Evolutionary conservation across 2,888 invertebrate genomes (phyloP).

Genomic region (Patella depressa): DNA sequence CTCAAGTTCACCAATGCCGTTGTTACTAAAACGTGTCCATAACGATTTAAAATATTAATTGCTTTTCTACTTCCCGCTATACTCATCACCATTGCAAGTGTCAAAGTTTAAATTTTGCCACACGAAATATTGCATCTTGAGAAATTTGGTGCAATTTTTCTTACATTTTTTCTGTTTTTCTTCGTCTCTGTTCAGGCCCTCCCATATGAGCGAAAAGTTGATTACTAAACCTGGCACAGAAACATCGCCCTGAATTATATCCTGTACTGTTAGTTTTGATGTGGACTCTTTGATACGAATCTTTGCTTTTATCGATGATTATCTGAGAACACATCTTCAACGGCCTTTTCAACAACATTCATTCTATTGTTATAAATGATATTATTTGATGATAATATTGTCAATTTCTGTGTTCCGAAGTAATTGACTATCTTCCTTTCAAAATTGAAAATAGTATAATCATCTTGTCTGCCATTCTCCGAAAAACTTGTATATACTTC

Average conservation of each 20-base stretch:
- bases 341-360: not conserved
- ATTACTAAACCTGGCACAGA: not conserved
- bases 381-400: not conserved
- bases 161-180: not conserved
- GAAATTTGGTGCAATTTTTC: not conserved
- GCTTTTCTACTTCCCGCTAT: constrained; percentile 27
- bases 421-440: too few species aligned
- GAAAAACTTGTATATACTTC: too few species aligned
- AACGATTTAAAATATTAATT: constrained; percentile 30
- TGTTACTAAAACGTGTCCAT: constrained; percentile 29
- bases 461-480: too few species aligned
- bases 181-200: not conserved
- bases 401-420: too few species aligned
- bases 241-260: too few species aligned
- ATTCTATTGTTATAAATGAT: not conserved
- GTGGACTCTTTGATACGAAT: not conserved
- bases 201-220: not conserved
- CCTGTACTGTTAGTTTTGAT: too few species aligned
- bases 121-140: not conserved
- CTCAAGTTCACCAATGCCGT: constrained; percentile 26
- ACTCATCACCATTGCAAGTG: constrained; percentile 29
- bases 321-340: not conserved
- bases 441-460: too few species aligned
- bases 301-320: not conserved
- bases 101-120: constrained; percentile 23